Evolutionary conservation across 2,113 vertebrate species (phyloP), one percentile per base, ranked within the genome.

Genomic region (Parus major): DNA sequence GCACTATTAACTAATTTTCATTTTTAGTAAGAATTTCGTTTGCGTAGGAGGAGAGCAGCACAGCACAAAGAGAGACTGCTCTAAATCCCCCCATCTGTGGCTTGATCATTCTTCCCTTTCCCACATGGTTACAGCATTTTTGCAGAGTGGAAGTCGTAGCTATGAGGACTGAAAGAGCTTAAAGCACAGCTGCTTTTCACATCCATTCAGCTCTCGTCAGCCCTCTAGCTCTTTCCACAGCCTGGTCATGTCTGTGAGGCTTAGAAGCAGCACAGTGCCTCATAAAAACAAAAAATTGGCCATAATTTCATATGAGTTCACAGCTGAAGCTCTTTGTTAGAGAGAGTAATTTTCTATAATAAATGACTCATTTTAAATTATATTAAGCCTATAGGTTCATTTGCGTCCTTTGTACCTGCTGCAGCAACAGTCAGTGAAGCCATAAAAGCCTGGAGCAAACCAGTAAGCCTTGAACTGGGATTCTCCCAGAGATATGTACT

Each of bases 121-220:
- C 94, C 90, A 95, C 95, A 91, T 88, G 95, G 94, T 86, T 94
- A 94, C 91, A 87, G 86, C 94, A 96, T 95, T 96, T 95, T 92
- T 96, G 90, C 95, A 85, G 90, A 78, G 92, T 92, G 81, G 85
- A 93, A 95, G 92, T 93, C 65, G 92, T 92, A 95, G 95, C 94
- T 95, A 97, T 92, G 94, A 96, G 87, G 91, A 95, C 93, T 93
- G 77, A 88, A 91, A 89, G 87, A 88, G 93, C 91, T 86, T 88
- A 91, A 91, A 85, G 95, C 93, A 92, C 95, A 95, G 93, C 94
- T 97, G 92, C 77, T 97, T 97, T 96, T 91, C 88, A 94, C 86
- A 95, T 96, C 77, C 80, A 91, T 95, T 92, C 94, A 90, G 72
- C 80, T 65, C 86, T 72, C 81, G 79, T 75, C 94, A 82, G 78